Base-by-base conservation (phyloP, 1,140 invertebrate species). In the Pollicipes pollicipes region DNA sequence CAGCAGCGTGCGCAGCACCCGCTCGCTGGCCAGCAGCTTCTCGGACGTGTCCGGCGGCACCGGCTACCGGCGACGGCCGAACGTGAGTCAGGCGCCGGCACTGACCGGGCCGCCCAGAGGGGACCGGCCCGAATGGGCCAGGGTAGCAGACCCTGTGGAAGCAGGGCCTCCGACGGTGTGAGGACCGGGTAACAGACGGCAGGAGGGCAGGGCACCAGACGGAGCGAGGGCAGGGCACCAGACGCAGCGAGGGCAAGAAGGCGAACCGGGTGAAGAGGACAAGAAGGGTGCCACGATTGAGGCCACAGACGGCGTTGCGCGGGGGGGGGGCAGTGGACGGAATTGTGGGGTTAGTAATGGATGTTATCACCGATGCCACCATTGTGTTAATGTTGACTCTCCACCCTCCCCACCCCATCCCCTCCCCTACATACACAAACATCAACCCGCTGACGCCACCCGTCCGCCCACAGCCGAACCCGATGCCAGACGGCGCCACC, bases 1-100 rank as follows among this genome's bases (percentile, higher is more conserved):
- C 21, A 91, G 94, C 75, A 97, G 93, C 35, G 81, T 74, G 68
- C 68, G 74, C 63, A 74, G 73, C 10, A 74, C 73, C 68, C 63
- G 74, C 31, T 74, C 73, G 24, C 71, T 72, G 72, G 72, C 74
- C 67, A 66, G 64, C 64, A 66, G 64, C 64, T 66, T 28, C 64
- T 66, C 64, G 17, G 28, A 66, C 26, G n/a, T 66, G 6, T 58
- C 45, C 8, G 45, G 45, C 2, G 45, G 45, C 2, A 21, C 6
- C 6, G 45, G 45, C 17, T 58, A 58, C 45, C 45, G 45, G 24
- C 45, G 45, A 2, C 45, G 45, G 17, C 45, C 45, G 10, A 58
- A 58, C 24, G 45, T 58, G 45, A 58, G 45, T 58, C 21, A 58
- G 32, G n/a, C n/a, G n/a, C n/a, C n/a, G 10, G 24, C 37, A 24